phyloP scores from a whole-genome alignment of 2,113 vertebrate genomes.

The Jaculus jaculus region DNA sequence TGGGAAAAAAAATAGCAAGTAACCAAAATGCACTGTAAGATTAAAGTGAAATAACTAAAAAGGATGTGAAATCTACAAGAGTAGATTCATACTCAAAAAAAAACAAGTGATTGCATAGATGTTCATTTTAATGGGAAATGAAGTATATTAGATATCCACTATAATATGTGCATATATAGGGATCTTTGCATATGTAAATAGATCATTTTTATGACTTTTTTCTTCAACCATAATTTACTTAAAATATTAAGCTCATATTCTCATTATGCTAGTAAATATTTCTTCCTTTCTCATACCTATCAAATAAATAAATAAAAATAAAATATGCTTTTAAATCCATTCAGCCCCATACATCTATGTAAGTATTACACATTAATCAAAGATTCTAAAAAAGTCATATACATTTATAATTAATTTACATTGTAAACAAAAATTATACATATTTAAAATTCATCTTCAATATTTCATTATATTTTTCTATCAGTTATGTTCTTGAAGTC shows the following conservation, averaged over 20 bases:
- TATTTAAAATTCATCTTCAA: background rate
- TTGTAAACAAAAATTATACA: slow-evolving; percentile 12
- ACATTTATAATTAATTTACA: slow-evolving; percentile 14
- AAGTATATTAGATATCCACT: background rate
- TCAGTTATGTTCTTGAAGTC: background rate
- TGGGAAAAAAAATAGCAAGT: background rate
- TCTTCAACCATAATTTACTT: background rate
- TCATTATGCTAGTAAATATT: background rate
- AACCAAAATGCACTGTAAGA: slow-evolving; percentile 13
- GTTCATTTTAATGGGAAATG: background rate
- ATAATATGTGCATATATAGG: background rate
- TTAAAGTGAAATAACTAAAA: background rate
- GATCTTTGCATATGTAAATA: background rate
- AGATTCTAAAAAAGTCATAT: background rate
- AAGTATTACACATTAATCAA: background rate
- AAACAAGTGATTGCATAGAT: background rate
- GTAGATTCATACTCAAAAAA: background rate
- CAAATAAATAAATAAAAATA: no score
- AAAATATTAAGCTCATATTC: background rate
- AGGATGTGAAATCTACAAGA: background rate
- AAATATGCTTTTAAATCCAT: background rate
- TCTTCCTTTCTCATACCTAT: background rate
- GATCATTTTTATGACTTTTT: background rate
- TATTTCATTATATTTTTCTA: background rate
- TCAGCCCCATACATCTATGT: background rate